phyloP scores from a whole-genome alignment of 2,113 vertebrate genomes.

The Desmodus rotundus region DNA sequence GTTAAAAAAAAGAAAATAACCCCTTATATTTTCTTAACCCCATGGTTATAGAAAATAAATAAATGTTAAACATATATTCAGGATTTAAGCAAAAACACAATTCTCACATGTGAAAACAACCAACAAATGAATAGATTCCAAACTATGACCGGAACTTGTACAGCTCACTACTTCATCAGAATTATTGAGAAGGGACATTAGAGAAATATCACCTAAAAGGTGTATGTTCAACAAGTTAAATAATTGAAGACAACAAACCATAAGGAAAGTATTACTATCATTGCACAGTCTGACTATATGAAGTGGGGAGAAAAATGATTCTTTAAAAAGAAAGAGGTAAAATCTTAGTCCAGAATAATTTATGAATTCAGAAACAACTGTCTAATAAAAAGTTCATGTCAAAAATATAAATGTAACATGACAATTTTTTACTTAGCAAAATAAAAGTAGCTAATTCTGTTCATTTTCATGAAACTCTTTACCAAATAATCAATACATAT shows the following conservation, averaged over 20 bases:
- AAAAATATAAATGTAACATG: conserved; percentile 23
- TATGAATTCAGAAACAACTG: conserved; percentile 20
- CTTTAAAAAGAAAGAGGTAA: not conserved
- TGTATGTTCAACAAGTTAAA: not conserved
- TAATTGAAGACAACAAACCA: not conserved
- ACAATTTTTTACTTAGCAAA: conserved; percentile 21
- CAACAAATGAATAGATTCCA: not conserved
- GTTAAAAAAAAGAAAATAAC: not conserved
- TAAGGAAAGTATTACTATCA: not conserved
- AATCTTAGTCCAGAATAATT: not conserved
- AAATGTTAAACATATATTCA: not conserved
- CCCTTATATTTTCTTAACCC: not conserved
- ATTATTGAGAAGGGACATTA: not conserved
- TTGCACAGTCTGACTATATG: not conserved
- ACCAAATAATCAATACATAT: not conserved
- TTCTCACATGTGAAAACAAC: not conserved
- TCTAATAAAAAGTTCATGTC: not conserved
- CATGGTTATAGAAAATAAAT: not conserved
- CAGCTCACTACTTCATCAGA: not conserved
- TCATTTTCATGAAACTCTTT: not conserved
- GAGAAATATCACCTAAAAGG: not conserved
- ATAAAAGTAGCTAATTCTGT: not conserved
- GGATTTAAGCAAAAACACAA: not conserved
- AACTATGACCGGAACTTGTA: not conserved
- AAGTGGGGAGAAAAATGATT: not conserved